Evolutionary conservation across 1,140 invertebrate genomes (phyloP), one percentile per base, ranked within the genome.

Genomic region (Anastatus disparis): DNA sequence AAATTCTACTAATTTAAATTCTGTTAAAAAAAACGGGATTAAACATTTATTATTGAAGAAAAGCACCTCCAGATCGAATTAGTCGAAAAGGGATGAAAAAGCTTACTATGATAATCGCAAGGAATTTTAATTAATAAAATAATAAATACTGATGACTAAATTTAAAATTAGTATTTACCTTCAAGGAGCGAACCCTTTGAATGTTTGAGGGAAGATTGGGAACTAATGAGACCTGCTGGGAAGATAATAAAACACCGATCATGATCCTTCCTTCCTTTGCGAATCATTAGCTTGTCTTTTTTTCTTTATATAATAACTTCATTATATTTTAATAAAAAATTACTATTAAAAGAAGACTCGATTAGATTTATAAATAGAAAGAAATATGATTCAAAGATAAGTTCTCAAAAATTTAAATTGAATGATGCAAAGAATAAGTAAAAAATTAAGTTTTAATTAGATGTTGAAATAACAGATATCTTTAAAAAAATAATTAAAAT

Each of bases 191-290:
- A 77, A 83, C 79, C 81, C 73, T 83, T 77, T 79, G 80, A 82
- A 83, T 84, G 79, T 79, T 80, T 82, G 75, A 78, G 78, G 81
- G 76, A 80, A 77, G 76, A 81, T 78, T 82, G 66, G 80, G 76
- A 76, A 82, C 79, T 80, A 84, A 84, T 79, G 81, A 78, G 74
- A 84, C 82, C 83, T 84, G 82, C 81, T 76, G 80, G 79, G 81
- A 84, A 79, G 81, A 83, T 75, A 84, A 84, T 68, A 83, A 75
- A 82, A 79, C 74, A 77, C 80, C 75, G 81, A 82, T 82, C 74
- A 81, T 77, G 61, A 67, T 67, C 70, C 63, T 62, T 66, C 48
- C 58, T 67, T 64, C 44, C 38, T 58, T 67, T 22, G 26, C 24
- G 9, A 58, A 46, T 35, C 65, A 26, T 20, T 48, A 58, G 20